Conservation (phyloP, 2,888 invertebrate genomes). For the Sesia bembeciformis region DNA sequence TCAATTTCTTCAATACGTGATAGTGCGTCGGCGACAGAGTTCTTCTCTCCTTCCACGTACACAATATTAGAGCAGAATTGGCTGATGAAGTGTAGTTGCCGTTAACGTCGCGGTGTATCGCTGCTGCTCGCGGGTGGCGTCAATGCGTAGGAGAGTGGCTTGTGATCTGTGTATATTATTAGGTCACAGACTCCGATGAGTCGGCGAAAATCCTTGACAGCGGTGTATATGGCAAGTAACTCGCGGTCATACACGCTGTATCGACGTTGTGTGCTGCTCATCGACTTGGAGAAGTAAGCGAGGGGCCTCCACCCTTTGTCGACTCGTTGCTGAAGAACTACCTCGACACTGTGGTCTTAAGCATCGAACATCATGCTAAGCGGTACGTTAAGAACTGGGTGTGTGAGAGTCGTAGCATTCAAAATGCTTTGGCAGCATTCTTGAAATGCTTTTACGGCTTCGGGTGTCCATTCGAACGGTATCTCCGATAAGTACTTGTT, state of each 20-base stretch:
- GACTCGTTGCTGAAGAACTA: background rate
- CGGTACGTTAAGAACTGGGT: background rate
- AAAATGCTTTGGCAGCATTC: conserved; percentile 8
- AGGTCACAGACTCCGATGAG: background rate
- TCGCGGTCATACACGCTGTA: background rate
- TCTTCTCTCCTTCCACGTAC: no score
- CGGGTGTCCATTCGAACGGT: conserved; percentile 8
- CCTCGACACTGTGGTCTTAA: background rate
- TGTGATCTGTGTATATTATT: background rate
- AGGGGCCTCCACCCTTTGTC: background rate
- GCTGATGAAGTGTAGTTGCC: no score
- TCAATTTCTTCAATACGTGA: no score
- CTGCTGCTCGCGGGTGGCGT: no score
- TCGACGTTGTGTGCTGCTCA: background rate
- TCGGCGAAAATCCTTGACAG: background rate
- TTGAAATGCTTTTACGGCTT: conserved; percentile 8
- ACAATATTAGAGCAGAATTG: no score
- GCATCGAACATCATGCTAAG: background rate
- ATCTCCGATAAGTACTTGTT: conserved; percentile 12
- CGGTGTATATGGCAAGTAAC: background rate
- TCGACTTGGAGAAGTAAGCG: background rate
- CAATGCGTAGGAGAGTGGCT: no score
- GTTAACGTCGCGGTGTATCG: no score
- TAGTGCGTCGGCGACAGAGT: no score
- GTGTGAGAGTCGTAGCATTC: conserved; percentile 1